Percentiles rank a stretch among this genome's conserved stretches.
These are phyloP conservation scores for Lepidurus apus DNA, from an alignment of 1,140 invertebrate genomes.

Conservation along the genomic window DNA sequence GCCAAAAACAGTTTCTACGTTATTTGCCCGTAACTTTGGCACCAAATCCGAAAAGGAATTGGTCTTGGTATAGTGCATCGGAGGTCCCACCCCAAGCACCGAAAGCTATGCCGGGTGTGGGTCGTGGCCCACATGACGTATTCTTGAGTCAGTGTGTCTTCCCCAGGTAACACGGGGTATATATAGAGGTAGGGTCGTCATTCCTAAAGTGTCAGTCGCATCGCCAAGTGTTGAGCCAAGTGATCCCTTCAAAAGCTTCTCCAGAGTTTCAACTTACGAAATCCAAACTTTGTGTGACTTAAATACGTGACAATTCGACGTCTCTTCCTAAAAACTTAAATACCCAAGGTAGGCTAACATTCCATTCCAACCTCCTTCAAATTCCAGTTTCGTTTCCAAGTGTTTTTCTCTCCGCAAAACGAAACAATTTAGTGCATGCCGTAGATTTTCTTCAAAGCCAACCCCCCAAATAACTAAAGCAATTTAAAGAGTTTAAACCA, in stretches of 20 bases:
- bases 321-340: background rate
- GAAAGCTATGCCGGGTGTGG: constrained; percentile 3
- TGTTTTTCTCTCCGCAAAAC: background rate
- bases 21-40: background rate
- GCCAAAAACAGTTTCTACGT: background rate
- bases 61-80: background rate
- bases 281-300: background rate
- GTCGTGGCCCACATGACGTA: constrained; percentile 20
- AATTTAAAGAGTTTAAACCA: too few species aligned
- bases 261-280: background rate
- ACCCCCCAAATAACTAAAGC: too few species aligned
- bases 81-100: constrained; percentile 16
- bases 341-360: background rate
- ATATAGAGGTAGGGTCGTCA: background rate
- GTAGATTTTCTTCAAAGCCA: background rate
- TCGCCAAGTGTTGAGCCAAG: constrained; percentile 11
- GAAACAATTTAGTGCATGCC: background rate
- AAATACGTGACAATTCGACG: background rate
- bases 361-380: background rate
- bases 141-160: constrained; percentile 21
- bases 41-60: background rate
- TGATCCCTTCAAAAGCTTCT: background rate
- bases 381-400: too few species aligned
- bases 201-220: constrained; percentile 9
- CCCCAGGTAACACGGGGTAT: background rate